Conservation (phyloP, 2,888 invertebrate species). For the Cosmia pyralina region DNA sequence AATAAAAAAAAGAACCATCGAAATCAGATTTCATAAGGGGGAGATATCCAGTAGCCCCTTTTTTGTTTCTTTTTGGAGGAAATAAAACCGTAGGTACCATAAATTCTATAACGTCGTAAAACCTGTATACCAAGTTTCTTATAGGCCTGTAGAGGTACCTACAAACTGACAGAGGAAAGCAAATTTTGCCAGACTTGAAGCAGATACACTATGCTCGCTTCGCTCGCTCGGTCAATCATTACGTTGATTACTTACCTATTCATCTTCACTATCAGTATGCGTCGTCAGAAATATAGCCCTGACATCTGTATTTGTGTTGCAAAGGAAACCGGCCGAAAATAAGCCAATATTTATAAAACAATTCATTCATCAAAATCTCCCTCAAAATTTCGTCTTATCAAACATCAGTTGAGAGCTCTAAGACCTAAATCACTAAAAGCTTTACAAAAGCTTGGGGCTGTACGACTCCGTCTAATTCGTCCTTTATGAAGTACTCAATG, state of each 20-base stretch:
- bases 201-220: no score
- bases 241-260: background rate
- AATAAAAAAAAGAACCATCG: no score
- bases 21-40: no score
- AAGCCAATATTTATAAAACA: background rate
- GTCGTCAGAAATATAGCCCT: background rate
- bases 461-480: constrained; percentile 44
- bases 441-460: constrained; percentile 37
- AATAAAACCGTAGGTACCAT: no score
- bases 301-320: background rate
- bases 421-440: constrained; percentile 55
- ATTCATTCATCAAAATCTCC: constrained; percentile 12
- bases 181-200: no score
- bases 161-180: no score
- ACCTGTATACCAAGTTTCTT: no score
- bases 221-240: background rate
- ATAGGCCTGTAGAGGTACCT: no score
- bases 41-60: no score
- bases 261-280: background rate
- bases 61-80: no score
- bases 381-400: constrained; percentile 25
- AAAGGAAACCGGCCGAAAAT: background rate
- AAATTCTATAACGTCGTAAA: no score
- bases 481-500: constrained; percentile 53
- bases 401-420: constrained; percentile 36